Evolutionary conservation across 2,888 invertebrate genomes (phyloP), one percentile per base, ranked within the genome.

Genomic region (Arge pagana): DNA sequence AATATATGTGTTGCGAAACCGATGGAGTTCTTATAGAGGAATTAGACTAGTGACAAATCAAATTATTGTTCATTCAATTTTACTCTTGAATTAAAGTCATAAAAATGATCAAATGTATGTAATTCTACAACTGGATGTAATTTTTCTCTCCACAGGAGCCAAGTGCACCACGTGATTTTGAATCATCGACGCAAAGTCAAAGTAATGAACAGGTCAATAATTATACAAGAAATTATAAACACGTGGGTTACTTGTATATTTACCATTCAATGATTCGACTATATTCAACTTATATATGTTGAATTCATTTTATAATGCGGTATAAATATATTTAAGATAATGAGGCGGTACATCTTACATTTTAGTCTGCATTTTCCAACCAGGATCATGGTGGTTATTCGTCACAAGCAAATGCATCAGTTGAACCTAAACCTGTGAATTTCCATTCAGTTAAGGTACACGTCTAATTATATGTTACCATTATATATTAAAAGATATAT

Each of bases 391-490:
- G 58, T 42, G 26, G n/a, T n/a, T n/a, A n/a, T n/a, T n/a, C 52
- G 33, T 36, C 30, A 19, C n/a, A n/a, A n/a, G n/a, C n/a, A n/a
- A n/a, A n/a, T n/a, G 18, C 28, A 35, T 11, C 8, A 5, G 18
- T 36, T 1, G 52, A 56, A 53, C 26, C 56, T 6, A 57, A 63
- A 45, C 30, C 57, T 15, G 26, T 67, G 13, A 56, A 68, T 52
- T 50, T 73, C 30, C 65, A 68, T 33, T 50, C 57, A 54, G 49
- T 71, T 1, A 64, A 61, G 56, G 71, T 71, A 61, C n/a, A n/a
- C n/a, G n/a, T n/a, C n/a, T n/a, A n/a, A n/a, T n/a, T n/a, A n/a
- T n/a, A n/a, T 40, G 50, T 51, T 11, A 6, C 11, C 13, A 18
- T 13, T 48, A 15, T 36, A 30, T 42, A 49, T 24, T 28, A 10